phyloP scores from a whole-genome alignment of 1,140 invertebrate species.

The Cataglyphis hispanica region DNA sequence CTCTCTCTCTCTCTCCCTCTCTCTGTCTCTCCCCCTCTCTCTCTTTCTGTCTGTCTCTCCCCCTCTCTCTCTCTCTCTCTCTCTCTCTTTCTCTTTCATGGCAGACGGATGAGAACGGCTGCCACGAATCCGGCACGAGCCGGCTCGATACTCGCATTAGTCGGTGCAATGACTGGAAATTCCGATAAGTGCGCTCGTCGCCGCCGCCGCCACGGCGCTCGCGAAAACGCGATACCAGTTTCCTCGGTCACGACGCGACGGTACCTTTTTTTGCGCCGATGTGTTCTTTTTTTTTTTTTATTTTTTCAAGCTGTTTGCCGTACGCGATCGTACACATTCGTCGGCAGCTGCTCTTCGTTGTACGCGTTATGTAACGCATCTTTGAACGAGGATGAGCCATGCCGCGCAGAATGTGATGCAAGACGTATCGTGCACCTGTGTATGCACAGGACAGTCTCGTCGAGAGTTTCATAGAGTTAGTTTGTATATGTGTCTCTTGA shows the following conservation, averaged over 20 bases:
- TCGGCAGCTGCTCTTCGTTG: conserved; percentile 30
- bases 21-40: neutral
- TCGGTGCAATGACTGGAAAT: conserved; percentile 62
- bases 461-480: conserved; percentile 17
- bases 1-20: neutral
- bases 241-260: conserved; percentile 37
- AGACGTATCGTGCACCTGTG: conserved; percentile 40
- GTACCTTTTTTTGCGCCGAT: neutral
- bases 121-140: conserved; percentile 51
- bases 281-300: neutral
- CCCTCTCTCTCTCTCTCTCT: neutral
- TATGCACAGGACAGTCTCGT: neutral
- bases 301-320: conserved; percentile 43
- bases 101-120: conserved; percentile 19
- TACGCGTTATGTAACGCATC: conserved; percentile 40
- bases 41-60: neutral
- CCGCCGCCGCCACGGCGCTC: neutral
- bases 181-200: conserved; percentile 46
- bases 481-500: neutral
- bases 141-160: conserved; percentile 60
- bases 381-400: conserved; percentile 29
- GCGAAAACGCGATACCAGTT: conserved; percentile 37
- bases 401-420: conserved; percentile 26
- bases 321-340: neutral
- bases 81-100: neutral